phyloP scores from a whole-genome alignment of 2,888 invertebrate species.

The Thyatira batis region DNA sequence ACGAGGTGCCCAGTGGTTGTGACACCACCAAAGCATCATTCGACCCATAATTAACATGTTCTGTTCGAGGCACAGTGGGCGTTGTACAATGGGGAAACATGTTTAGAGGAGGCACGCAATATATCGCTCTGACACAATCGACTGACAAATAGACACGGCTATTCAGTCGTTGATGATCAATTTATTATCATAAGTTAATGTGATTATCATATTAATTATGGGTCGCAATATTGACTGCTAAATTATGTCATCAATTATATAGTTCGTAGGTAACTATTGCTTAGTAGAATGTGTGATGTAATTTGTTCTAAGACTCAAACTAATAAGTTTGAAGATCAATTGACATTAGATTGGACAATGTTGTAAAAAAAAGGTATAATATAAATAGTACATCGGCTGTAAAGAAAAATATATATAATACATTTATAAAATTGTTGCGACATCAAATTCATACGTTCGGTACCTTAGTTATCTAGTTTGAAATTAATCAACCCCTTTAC shows the following conservation, averaged over 20 bases:
- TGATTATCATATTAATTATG: slow-evolving; percentile 10
- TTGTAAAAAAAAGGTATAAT: too few relatives aligned
- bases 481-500: not conserved
- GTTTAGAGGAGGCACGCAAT: slow-evolving; percentile 38
- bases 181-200: slow-evolving; percentile 19
- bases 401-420: too few relatives aligned
- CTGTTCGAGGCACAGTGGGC: slow-evolving; percentile 35
- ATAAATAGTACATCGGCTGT: too few relatives aligned
- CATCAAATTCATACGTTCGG: too few relatives aligned
- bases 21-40: slow-evolving; percentile 56
- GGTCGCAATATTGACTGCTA: not conserved
- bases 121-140: slow-evolving; percentile 45
- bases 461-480: not conserved
- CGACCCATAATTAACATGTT: slow-evolving; percentile 63
- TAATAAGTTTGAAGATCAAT: too few relatives aligned
- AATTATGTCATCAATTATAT: not conserved
- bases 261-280: not conserved
- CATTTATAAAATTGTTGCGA: too few relatives aligned
- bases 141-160: slow-evolving; percentile 39
- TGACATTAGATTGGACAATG: too few relatives aligned
- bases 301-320: too few relatives aligned
- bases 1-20: slow-evolving; percentile 47
- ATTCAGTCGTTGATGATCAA: slow-evolving; percentile 24
- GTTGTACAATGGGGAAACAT: slow-evolving; percentile 40
- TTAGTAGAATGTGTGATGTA: too few relatives aligned